Percentiles rank a stretch among this genome's conserved stretches.
Evolutionary conservation across 2,797 vertebrate genomes (phyloP).

Genomic region (Corythornis leucogaster): DNA sequence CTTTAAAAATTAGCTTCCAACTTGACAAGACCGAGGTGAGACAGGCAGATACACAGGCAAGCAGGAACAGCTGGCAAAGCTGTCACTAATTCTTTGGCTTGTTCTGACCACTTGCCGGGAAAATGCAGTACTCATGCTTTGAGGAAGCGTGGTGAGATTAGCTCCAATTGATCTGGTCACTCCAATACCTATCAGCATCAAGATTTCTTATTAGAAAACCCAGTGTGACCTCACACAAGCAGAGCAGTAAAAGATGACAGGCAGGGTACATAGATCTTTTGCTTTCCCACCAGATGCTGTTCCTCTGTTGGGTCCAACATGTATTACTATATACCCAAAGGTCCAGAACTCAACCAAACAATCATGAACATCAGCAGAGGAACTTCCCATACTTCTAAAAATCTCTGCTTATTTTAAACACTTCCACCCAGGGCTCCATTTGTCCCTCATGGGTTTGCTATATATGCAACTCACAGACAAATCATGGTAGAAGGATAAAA

Average conservation of each 20-base stretch:
- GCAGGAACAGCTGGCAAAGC: background rate
- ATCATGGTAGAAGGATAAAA: background rate
- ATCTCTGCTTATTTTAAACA: background rate
- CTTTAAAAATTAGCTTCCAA: background rate
- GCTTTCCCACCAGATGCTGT: background rate
- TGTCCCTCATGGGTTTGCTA: background rate
- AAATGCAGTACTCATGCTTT: background rate
- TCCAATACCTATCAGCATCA: background rate
- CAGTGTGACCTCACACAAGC: background rate
- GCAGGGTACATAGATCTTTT: background rate
- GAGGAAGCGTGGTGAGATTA: fast-evolving
- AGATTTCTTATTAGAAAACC: background rate
- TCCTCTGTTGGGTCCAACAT: background rate
- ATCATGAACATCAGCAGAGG: background rate
- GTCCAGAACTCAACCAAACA: background rate
- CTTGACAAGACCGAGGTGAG: background rate
- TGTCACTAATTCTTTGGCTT: background rate
- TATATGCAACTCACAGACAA: background rate
- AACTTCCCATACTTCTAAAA: background rate
- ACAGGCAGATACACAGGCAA: background rate
- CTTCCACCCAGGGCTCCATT: background rate
- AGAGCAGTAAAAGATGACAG: background rate
- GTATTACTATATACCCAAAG: background rate
- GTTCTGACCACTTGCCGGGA: background rate
- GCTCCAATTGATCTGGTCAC: background rate